phyloP scores from a whole-genome alignment of 2,113 vertebrate genomes.

The Calonectris borealis region DNA sequence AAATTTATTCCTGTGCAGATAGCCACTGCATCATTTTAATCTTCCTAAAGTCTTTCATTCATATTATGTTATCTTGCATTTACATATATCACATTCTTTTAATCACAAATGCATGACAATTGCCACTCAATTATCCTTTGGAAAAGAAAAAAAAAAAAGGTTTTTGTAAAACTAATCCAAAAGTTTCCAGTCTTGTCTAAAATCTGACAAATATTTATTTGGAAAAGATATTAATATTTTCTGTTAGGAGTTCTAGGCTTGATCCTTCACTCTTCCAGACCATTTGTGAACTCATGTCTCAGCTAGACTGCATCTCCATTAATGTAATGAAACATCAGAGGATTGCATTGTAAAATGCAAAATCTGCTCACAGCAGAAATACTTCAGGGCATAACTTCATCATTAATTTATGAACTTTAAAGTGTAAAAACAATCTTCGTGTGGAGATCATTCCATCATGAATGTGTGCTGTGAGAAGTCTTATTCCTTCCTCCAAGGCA shows the following conservation, averaged over 20 bases:
- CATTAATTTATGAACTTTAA: background rate
- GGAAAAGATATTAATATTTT: background rate
- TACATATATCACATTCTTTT: background rate
- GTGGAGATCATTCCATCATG: background rate
- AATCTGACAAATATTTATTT: background rate
- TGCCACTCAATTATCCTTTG: background rate
- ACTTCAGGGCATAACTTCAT: background rate
- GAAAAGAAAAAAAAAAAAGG: background rate
- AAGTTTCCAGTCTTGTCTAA: background rate
- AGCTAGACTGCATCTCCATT: background rate
- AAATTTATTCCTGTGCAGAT: background rate
- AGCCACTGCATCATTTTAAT: background rate
- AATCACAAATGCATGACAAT: background rate
- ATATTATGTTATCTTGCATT: background rate
- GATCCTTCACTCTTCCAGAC: background rate
- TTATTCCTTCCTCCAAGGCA: background rate
- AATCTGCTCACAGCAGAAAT: background rate
- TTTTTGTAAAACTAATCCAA: background rate
- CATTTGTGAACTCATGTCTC: background rate
- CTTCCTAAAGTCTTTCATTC: background rate
- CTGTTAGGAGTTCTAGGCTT: background rate
- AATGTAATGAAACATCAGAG: background rate
- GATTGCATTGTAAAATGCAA: background rate
- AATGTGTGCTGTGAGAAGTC: background rate
- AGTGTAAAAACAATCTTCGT: background rate